phyloP scores from a whole-genome alignment of 2,888 invertebrate species.

The Pachymerium ferrugineum region DNA sequence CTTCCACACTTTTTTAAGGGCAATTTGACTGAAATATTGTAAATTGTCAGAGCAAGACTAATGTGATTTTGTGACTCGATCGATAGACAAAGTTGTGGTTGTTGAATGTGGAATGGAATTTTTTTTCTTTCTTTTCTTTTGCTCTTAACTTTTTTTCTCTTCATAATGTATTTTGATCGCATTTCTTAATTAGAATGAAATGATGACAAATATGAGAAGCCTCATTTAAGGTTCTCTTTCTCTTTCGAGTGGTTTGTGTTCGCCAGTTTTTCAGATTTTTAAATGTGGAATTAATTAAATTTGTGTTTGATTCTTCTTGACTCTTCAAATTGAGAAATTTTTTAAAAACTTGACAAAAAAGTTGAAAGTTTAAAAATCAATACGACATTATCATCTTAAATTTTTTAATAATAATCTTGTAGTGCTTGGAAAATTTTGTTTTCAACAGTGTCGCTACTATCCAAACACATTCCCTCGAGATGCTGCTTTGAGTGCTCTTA shows the following conservation, averaged over 20 bases:
- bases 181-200: background rate
- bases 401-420: too few relatives aligned
- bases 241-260: background rate
- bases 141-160: too few relatives aligned
- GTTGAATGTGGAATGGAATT: background rate
- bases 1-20: too few relatives aligned
- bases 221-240: background rate
- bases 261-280: background rate
- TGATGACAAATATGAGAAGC: background rate
- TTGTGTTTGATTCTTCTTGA: background rate
- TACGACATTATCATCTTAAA: background rate
- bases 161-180: background rate
- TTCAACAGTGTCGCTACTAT: too few relatives aligned
- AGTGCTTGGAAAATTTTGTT: too few relatives aligned
- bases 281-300: background rate
- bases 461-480: background rate
- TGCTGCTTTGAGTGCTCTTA: constrained; percentile 7
- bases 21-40: constrained; percentile 15
- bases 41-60: background rate
- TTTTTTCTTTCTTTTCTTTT: background rate
- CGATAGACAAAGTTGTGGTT: background rate
- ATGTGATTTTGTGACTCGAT: background rate
- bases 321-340: background rate
- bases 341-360: background rate
- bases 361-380: too few relatives aligned